phyloP scores from a whole-genome alignment of 2,113 vertebrate species.

The Chascanopsetta lugubris region DNA sequence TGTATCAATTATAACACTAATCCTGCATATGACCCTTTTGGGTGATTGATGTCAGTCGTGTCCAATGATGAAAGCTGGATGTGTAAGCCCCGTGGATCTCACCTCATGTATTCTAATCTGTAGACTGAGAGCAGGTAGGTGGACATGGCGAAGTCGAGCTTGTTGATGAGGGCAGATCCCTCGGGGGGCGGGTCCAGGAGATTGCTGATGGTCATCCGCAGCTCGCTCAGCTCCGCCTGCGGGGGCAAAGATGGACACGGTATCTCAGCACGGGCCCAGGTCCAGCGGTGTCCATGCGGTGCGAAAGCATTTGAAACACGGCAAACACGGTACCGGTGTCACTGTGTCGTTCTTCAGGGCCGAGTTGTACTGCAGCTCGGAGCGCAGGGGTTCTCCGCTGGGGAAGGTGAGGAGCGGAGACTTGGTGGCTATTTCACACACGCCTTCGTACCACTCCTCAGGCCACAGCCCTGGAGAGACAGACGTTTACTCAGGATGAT shows the following conservation, averaged over 20 bases:
- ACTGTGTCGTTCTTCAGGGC: constrained; percentile 98
- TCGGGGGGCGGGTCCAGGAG: constrained; percentile 93
- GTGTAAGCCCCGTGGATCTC: not conserved
- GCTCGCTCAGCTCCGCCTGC: constrained; percentile 92
- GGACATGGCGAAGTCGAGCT: constrained; percentile 97
- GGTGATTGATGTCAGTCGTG: not conserved
- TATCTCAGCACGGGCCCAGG: too few relatives aligned
- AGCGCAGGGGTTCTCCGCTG: constrained; percentile 94
- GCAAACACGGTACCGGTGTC: constrained; percentile 83
- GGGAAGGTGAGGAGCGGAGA: constrained; percentile 96
- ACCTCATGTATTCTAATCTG: constrained; percentile 97
- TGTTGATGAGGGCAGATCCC: constrained; percentile 91
- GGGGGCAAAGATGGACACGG: constrained; percentile 1
- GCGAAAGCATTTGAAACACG: not conserved
- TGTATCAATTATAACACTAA: too few relatives aligned
- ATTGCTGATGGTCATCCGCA: constrained; percentile 92
- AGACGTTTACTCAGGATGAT: constrained; percentile 1
- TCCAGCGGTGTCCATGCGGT: too few relatives aligned
- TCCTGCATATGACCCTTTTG: too few relatives aligned
- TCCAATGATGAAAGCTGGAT: not conserved
- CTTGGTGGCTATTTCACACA: constrained; percentile 96
- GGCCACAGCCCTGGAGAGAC: constrained; percentile 90
- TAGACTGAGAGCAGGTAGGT: constrained; percentile 97
- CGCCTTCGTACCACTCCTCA: constrained; percentile 97
- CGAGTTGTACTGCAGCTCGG: constrained; percentile 97